phyloP scores from a whole-genome alignment of 1,140 invertebrate genomes.

The Penaeus indicus region DNA sequence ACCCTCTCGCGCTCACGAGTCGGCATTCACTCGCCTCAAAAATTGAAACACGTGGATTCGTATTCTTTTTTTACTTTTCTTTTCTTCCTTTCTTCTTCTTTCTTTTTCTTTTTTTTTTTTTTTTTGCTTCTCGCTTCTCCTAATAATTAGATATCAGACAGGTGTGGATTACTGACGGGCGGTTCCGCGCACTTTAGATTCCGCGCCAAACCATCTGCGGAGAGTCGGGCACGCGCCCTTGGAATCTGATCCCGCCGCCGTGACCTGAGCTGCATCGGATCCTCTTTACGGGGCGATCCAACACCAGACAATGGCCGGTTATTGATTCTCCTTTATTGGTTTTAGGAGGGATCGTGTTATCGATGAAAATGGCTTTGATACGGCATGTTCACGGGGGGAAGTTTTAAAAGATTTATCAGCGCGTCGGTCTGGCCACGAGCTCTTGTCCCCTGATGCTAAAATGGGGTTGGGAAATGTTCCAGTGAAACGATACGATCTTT shows the following conservation, averaged over 20 bases:
- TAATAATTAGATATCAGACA: no score
- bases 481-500: no score
- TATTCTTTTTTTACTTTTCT: no score
- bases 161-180: no score
- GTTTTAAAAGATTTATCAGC: constrained; percentile 26
- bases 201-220: constrained; percentile 23
- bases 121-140: no score
- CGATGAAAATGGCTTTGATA: constrained; percentile 61
- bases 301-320: constrained; percentile 61
- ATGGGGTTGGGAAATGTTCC: no score
- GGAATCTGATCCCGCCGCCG: constrained; percentile 56
- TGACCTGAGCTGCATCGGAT: constrained; percentile 58
- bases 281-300: constrained; percentile 56
- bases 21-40: no score
- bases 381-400: constrained; percentile 44
- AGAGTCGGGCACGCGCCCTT: constrained; percentile 45
- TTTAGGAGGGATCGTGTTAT: constrained; percentile 59
- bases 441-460: neutral
- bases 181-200: neutral
- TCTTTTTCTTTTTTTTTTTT: no score
- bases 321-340: constrained; percentile 62
- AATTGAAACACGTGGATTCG: no score
- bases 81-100: no score
- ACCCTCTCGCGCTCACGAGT: no score
- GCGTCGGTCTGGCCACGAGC: neutral